Evolutionary conservation across 1,140 invertebrate genomes (phyloP), one percentile per base, ranked within the genome.

Genomic region (Mamestra configurata): DNA sequence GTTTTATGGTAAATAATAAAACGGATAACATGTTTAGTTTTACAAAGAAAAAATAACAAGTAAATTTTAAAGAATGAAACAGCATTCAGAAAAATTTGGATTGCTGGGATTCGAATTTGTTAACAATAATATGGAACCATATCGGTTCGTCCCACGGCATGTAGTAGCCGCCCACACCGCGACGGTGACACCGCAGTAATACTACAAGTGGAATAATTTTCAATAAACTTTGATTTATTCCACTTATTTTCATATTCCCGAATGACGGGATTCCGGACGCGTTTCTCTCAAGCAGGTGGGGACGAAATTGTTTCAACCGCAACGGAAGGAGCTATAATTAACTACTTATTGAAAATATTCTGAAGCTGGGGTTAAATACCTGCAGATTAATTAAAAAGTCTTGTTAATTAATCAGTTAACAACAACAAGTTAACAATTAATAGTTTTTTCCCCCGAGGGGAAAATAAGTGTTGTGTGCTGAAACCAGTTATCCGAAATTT

Each of bases 181-280:
- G 76, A 61, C 64, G 59, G 84, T 90, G 89, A 92, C 87, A 75
- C 79, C 76, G 87, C 90, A 87, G 77, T 82, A 84, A 83, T 81
- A 77, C 78, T 77, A 82, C 81, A 84, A 85, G 82, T 85, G 81
- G 85, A 89, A 87, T 86, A 82, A 76, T 86, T 86, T 86, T 77
- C 82, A 87, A 85, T 84, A 87, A 84, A 86, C 82, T 85, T 88
- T 84, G 85, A 90, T 89, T 89, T 86, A 90, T 90, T 85, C 86
- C 84, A 87, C 79, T 71, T 82, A 79, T 87, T 88, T 84, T 85
- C 80, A 82, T 80, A 82, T 86, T 82, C 78, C 66, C 73, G 72
- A 68, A 55, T 55, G 75, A 83, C 79, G 77, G 53, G 37, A 37
- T 76, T 53, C 79, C 76, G 82, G 84, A 86, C 85, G 83, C 82